A percentile compares a stretch with the other conserved stretches of the same genome.
These are phyloP conservation scores for Eulimnadia texana DNA, from an alignment of 1,140 invertebrate species.

Conservation along the genomic window DNA sequence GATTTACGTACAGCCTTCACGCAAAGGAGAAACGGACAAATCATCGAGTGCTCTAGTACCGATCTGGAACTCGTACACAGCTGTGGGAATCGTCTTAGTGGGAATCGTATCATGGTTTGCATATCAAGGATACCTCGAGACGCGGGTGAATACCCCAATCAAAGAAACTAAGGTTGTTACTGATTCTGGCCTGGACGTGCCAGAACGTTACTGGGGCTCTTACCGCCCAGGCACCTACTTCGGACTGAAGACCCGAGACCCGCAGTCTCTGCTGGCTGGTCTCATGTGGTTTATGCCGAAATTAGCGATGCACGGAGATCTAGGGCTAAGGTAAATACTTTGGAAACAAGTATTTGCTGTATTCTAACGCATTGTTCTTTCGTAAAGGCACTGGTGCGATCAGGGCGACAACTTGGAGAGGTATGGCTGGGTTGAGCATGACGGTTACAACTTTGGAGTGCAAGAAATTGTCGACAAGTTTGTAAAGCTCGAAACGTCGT, in stretches of 20 bases:
- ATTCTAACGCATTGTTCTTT: constrained; percentile 4
- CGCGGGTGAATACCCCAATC: constrained; percentile 65
- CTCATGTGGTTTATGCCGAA: constrained; percentile 92
- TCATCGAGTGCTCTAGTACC: background rate
- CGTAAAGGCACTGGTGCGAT: constrained; percentile 78
- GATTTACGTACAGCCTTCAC: no score
- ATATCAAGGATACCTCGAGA: constrained; percentile 68
- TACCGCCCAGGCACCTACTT: constrained; percentile 80
- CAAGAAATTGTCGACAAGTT: constrained; percentile 75
- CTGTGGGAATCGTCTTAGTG: constrained; percentile 19
- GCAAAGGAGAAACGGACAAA: no score
- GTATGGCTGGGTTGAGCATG: constrained; percentile 80
- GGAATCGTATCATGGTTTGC: constrained; percentile 52
- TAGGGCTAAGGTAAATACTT: constrained; percentile 44
- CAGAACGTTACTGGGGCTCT: constrained; percentile 79
- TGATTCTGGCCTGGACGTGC: constrained; percentile 48
- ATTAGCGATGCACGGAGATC: constrained; percentile 42
- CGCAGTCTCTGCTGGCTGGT: constrained; percentile 73
- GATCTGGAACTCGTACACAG: constrained; percentile 2
- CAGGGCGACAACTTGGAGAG: constrained; percentile 65
- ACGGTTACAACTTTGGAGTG: constrained; percentile 79
- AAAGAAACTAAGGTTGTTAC: constrained; percentile 41
- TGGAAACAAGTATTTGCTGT: background rate
- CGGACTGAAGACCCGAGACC: constrained; percentile 76
- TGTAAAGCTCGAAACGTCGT: constrained; percentile 65